These are phyloP conservation scores for Aplodontia rufa DNA, from an alignment of 2,113 vertebrate species.

Conservation along the genomic window DNA sequence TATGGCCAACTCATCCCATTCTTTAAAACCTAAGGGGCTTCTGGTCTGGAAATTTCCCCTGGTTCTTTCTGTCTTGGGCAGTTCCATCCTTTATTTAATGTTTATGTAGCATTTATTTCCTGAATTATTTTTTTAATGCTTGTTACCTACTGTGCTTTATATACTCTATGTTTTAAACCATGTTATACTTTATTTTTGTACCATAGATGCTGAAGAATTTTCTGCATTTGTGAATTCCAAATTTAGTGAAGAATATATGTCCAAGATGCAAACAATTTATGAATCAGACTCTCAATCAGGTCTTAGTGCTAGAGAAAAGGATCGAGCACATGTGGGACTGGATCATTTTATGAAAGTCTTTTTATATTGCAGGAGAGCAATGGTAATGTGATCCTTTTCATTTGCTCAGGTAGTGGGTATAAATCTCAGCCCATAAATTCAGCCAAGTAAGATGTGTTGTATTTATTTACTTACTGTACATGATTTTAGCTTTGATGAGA, in stretches of 20 bases:
- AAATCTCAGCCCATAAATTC: not conserved
- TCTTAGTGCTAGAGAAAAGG: constrained; percentile 46
- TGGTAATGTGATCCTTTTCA: constrained; percentile 83
- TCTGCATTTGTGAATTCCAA: constrained; percentile 56
- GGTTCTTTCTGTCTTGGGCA: not conserved
- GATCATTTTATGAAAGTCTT: constrained; percentile 88
- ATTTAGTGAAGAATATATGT: constrained; percentile 48
- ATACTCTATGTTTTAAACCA: constrained; percentile 55
- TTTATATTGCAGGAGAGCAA: constrained; percentile 89
- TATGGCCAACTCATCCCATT: not conserved
- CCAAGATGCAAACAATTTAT: constrained; percentile 49
- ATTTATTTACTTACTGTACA: not conserved
- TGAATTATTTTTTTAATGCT: not conserved
- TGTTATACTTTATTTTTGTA: constrained; percentile 37
- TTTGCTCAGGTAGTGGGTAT: not conserved
- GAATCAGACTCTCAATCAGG: constrained; percentile 42
- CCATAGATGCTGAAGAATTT: constrained; percentile 69
- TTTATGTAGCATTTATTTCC: not conserved
- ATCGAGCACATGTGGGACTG: constrained; percentile 64
- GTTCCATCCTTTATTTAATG: not conserved
- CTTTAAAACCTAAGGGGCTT: not conserved
- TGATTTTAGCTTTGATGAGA: constrained; percentile 18
- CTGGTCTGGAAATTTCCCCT: not conserved
- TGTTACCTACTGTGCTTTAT: not conserved
- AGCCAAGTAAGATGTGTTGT: not conserved